phyloP scores from a whole-genome alignment of 2,113 vertebrate genomes.

The Myotis yumanensis region DNA sequence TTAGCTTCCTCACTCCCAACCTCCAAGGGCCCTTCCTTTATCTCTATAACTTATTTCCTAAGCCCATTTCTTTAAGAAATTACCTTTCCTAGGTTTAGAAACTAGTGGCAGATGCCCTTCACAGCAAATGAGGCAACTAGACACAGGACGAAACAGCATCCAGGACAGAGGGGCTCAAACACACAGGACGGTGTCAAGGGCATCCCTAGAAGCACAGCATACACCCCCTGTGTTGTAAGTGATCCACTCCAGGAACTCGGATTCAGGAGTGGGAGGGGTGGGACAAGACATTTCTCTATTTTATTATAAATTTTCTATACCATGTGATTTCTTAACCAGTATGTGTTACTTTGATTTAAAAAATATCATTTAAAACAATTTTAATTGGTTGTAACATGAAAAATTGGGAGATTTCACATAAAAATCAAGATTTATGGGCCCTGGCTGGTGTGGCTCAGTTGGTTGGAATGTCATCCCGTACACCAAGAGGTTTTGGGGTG shows the following conservation, averaged over 20 bases:
- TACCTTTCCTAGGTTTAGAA: too few relatives aligned
- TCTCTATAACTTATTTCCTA: too few relatives aligned
- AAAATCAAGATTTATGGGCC: not conserved
- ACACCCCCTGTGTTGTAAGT: not conserved
- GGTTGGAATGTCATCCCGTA: not conserved
- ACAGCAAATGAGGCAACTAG: not conserved
- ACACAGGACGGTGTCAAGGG: rapidly evolving
- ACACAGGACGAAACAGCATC: not conserved
- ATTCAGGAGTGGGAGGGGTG: not conserved
- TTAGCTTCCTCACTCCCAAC: too few relatives aligned
- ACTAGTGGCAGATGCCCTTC: not conserved
- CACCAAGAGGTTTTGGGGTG: not conserved
- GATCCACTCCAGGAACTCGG: not conserved
- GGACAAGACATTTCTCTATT: not conserved
- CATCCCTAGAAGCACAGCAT: not conserved
- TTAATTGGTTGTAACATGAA: not conserved
- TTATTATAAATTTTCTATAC: not conserved
- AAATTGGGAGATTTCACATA: not conserved
- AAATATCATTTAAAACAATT: not conserved
- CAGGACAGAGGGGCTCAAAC: not conserved
- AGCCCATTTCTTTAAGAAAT: too few relatives aligned
- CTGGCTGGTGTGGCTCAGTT: not conserved
- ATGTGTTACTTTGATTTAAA: not conserved
- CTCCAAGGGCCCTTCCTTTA: too few relatives aligned
- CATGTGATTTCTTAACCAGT: not conserved